phyloP scores from a whole-genome alignment of 2,113 vertebrate species.

The Budorcas taxicolor region DNA sequence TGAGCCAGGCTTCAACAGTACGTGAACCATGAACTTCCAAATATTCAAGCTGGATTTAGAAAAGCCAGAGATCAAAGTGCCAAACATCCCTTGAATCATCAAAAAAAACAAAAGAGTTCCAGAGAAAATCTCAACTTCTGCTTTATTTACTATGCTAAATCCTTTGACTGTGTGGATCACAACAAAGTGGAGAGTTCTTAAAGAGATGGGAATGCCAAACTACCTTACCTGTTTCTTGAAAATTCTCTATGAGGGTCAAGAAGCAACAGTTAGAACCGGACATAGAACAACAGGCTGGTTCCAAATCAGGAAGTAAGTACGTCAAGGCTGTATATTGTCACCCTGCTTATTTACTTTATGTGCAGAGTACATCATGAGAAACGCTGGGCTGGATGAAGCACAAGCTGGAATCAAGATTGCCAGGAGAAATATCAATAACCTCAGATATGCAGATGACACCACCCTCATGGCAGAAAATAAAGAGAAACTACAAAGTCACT shows the following conservation, averaged over 20 bases:
- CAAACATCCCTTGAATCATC: neutral
- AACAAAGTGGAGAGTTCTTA: neutral
- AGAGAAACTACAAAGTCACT: neutral
- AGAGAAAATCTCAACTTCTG: neutral
- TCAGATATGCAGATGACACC: neutral
- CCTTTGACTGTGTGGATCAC: neutral
- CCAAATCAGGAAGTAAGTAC: neutral
- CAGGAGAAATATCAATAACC: neutral
- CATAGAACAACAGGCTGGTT: neutral
- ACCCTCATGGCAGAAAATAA: neutral
- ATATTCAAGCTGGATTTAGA: neutral
- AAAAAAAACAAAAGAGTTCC: neutral
- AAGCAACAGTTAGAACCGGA: neutral
- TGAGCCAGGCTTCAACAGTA: neutral
- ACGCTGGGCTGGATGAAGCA: rapidly evolving
- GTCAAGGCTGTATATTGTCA: neutral
- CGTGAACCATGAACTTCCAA: neutral
- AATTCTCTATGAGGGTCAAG: neutral
- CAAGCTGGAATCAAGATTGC: neutral
- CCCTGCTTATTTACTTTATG: neutral
- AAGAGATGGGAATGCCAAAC: neutral
- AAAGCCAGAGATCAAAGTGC: neutral
- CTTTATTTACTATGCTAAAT: neutral
- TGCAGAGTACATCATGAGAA: neutral
- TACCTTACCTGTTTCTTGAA: neutral